phyloP scores from a whole-genome alignment of 2,888 invertebrate genomes.

The Lapara coniferarum region DNA sequence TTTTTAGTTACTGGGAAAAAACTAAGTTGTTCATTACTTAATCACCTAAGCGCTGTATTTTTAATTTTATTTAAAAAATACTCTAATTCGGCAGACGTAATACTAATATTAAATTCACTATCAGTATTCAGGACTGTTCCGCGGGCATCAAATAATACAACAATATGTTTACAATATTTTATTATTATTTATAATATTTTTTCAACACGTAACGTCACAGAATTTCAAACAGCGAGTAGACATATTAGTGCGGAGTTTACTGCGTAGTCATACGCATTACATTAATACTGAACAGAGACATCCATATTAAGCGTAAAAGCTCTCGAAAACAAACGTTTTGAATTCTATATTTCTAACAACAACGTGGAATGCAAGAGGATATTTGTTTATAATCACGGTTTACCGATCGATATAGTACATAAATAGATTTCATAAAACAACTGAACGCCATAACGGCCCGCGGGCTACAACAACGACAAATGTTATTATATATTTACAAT shows the following conservation, averaged over 20 bases:
- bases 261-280: constrained; percentile 49
- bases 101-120: too few relatives aligned
- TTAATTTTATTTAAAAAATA: too few relatives aligned
- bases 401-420: constrained; percentile 47
- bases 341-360: constrained; percentile 56
- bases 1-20: too few relatives aligned
- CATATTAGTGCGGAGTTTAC: constrained; percentile 43
- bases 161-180: constrained; percentile 59
- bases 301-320: constrained; percentile 44
- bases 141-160: constrained; percentile 47
- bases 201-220: constrained; percentile 68
- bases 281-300: constrained; percentile 28
- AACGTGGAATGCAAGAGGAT: constrained; percentile 79
- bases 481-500: constrained; percentile 29
- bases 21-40: too few relatives aligned
- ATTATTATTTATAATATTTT: constrained; percentile 72
- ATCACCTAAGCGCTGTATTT: too few relatives aligned
- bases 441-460: constrained; percentile 33
- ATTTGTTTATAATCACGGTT: constrained; percentile 50
- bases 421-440: constrained; percentile 43
- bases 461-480: background rate
- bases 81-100: too few relatives aligned
- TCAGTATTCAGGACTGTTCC: too few relatives aligned
- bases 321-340: constrained; percentile 40
- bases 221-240: constrained; percentile 68